Conservation (phyloP, 2,888 invertebrate species). For the Dioctria rufipes region DNA sequence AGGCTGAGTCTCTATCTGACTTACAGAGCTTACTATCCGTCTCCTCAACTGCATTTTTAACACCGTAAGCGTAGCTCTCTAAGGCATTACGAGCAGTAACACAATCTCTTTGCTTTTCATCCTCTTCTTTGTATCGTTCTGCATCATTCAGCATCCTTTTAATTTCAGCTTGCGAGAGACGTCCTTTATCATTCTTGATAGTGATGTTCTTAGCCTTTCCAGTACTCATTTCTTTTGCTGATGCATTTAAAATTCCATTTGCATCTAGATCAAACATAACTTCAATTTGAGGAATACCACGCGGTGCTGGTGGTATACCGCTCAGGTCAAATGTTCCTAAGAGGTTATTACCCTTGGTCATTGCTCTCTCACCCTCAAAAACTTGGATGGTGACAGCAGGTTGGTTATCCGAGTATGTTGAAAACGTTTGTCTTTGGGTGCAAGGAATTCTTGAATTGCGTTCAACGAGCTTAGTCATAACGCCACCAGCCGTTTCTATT, state of each 20-base stretch:
- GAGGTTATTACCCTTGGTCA: constrained; percentile 93
- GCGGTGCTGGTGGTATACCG: constrained; percentile 92
- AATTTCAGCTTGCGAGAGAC: constrained; percentile 83
- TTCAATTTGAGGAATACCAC: constrained; percentile 87
- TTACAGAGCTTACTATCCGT: constrained; percentile 57
- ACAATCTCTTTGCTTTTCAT: constrained; percentile 77
- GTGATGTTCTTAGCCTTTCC: constrained; percentile 82
- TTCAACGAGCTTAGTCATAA: constrained; percentile 82
- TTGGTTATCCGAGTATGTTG: constrained; percentile 85
- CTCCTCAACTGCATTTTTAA: constrained; percentile 76
- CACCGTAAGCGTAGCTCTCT: constrained; percentile 79
- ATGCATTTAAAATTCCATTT: constrained; percentile 92
- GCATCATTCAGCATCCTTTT: constrained; percentile 84
- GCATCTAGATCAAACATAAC: constrained; percentile 86
- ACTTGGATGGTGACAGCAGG: constrained; percentile 80
- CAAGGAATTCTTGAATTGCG: constrained; percentile 79
- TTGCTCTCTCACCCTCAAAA: constrained; percentile 83
- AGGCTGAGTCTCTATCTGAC: too few relatives aligned
- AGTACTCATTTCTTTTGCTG: constrained; percentile 78
- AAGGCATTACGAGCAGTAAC: constrained; percentile 81
- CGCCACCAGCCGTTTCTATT: constrained; percentile 83
- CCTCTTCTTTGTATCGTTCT: constrained; percentile 80
- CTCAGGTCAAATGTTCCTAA: constrained; percentile 94
- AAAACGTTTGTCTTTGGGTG: constrained; percentile 80
- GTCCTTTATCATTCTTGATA: constrained; percentile 84